Conservation (phyloP, 1,140 invertebrate genomes). For the Ylistrum balloti region DNA sequence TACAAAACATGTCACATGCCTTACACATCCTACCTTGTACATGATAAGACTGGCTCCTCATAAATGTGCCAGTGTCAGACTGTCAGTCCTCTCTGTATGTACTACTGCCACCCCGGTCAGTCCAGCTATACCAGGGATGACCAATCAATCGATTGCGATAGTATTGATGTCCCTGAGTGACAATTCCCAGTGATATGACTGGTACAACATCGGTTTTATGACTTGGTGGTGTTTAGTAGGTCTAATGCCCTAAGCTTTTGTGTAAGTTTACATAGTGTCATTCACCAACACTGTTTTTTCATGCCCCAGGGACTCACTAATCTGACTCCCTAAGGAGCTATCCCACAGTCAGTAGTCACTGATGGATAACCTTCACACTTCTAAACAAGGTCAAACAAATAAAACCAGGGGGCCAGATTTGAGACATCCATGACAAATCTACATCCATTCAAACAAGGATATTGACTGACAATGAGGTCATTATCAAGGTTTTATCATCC, state of each 20-base stretch:
- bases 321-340: slow-evolving; percentile 20
- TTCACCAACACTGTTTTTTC: slow-evolving; percentile 12
- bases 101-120: not conserved
- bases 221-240: not conserved
- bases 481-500: not conserved
- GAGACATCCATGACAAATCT: not conserved
- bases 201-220: slow-evolving; percentile 2
- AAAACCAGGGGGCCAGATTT: not conserved
- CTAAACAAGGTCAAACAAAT: slow-evolving; percentile 10
- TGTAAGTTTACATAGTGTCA: slow-evolving; percentile 39
- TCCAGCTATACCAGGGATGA: not conserved
- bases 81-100: not conserved
- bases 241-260: not conserved
- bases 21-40: slow-evolving; percentile 24
- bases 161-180: not conserved
- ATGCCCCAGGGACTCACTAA: not conserved
- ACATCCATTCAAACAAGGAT: not conserved
- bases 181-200: not conserved
- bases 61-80: slow-evolving; percentile 15
- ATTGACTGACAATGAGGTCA: slow-evolving; percentile 16
- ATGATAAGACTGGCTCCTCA: not conserved
- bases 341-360: not conserved
- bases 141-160: not conserved
- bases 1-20: not conserved
- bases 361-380: slow-evolving; percentile 9